A percentile compares a stretch with the other conserved stretches of the same genome.
These are phyloP conservation scores for Microctenopoma lineatum DNA, from an alignment of 2,797 vertebrate species.

Conservation along the genomic window DNA sequence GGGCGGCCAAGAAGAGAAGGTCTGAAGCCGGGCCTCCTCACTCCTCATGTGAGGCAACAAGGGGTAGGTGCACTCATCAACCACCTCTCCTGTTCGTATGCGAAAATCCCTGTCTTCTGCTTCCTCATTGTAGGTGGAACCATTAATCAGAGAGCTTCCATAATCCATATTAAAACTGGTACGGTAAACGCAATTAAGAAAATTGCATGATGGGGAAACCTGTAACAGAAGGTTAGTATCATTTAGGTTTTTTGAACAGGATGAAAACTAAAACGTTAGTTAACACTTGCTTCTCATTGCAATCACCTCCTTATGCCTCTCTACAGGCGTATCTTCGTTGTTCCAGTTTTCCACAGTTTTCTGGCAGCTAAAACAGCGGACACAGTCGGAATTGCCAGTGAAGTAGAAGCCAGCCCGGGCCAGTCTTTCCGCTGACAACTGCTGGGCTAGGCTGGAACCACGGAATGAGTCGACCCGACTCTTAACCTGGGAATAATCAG, in stretches of 20 bases:
- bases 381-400: slow-evolving; percentile 87
- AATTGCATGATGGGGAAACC: slow-evolving; percentile 90
- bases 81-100: slow-evolving; percentile 89
- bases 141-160: slow-evolving; percentile 25
- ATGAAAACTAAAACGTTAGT: neutral
- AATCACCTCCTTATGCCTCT: slow-evolving; percentile 84
- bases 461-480: slow-evolving; percentile 85
- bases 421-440: slow-evolving; percentile 82
- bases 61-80: slow-evolving; percentile 89
- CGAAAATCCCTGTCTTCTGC: slow-evolving; percentile 80
- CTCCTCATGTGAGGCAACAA: slow-evolving; percentile 86
- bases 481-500: slow-evolving; percentile 83
- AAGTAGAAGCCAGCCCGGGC: slow-evolving; percentile 93
- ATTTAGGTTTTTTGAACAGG: neutral
- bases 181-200: slow-evolving; percentile 83
- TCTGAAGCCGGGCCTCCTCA: slow-evolving; percentile 87
- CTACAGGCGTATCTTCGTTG: slow-evolving; percentile 85
- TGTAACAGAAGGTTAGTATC: slow-evolving; percentile 27
- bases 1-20: slow-evolving; percentile 89
- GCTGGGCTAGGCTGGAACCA: slow-evolving; percentile 80
- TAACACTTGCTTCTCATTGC: neutral
- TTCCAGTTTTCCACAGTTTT: slow-evolving; percentile 89
- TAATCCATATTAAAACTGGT: neutral
- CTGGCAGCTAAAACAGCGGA: slow-evolving; percentile 92
- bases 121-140: slow-evolving; percentile 68